These are phyloP conservation scores for Gymnoscelis rufifasciata DNA, from an alignment of 2,888 invertebrate genomes.

Conservation along the genomic window DNA sequence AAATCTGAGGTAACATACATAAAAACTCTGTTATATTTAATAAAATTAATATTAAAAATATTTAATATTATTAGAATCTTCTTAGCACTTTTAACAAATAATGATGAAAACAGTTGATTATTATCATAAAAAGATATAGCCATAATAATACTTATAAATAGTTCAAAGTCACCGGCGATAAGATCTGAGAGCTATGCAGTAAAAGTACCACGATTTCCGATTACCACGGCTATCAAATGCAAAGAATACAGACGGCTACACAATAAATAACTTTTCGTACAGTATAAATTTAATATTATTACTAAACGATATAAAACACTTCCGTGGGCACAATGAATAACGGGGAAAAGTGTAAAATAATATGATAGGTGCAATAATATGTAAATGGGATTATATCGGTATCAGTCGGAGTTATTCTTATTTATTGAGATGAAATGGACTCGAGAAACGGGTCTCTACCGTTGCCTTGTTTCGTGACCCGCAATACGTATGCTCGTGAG, in stretches of 20 bases:
- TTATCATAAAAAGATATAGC: constrained; percentile 2
- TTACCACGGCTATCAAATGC: constrained; percentile 29
- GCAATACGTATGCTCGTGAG: constrained; percentile 49
- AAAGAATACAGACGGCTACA: constrained; percentile 16
- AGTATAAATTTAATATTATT: constrained; percentile 24
- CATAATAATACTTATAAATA: not conserved
- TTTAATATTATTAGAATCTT: constrained; percentile 2
- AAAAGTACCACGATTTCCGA: constrained; percentile 26
- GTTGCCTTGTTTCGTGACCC: constrained; percentile 58
- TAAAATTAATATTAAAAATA: too few relatives aligned
- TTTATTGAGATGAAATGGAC: constrained; percentile 41
- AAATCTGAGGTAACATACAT: too few relatives aligned
- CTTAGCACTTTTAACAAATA: constrained; percentile 2
- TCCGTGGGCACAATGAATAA: constrained; percentile 25
- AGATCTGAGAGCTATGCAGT: constrained; percentile 21
- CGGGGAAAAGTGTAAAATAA: constrained; percentile 25
- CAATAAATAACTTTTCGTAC: constrained; percentile 23
- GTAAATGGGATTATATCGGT: constrained; percentile 31
- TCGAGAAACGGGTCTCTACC: constrained; percentile 48
- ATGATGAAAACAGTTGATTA: constrained; percentile 1
- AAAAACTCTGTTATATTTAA: too few relatives aligned
- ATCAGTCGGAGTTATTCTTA: constrained; percentile 39
- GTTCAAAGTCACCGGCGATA: constrained; percentile 15
- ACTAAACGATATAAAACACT: constrained; percentile 27
- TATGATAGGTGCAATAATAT: constrained; percentile 27